Evolutionary conservation across 2,888 invertebrate species (phyloP), one percentile per base, ranked within the genome.

Genomic region (Drosophila mettleri): DNA sequence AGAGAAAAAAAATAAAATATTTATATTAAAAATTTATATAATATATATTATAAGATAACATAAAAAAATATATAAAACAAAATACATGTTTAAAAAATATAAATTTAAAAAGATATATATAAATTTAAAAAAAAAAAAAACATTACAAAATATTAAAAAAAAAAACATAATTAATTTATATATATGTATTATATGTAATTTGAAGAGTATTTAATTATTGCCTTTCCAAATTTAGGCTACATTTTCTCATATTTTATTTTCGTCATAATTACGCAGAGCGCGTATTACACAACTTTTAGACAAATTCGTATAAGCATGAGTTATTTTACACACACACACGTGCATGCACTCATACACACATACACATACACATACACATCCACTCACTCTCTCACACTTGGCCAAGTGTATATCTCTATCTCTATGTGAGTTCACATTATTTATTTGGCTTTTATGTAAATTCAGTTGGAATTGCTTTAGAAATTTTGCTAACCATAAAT

Each of bases 371-470:
- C 7, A 45, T n/a, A n/a, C n/a, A 27, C 4, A 36, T 2, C 9
- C 18, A 16, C 14, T 39, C 12, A 41, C 24, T 2, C 10, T 16
- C 7, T 5, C 24, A 27, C 22, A 14, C n/a, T 10, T 14, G 16
- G 12, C 10, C 9, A 20, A 43, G 49, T 53, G 31, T 53, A 34
- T 51, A 20, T 18, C 9, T 55, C 14, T 7, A 33, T 70, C 31
- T 54, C 29, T 58, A 59, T 67, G 33, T 52, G 36, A 27, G 39
- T 24, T 46, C 39, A 29, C 43, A 36, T 60, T 76, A 71, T 85
- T 81, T 85, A 74, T 64, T 67, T 68, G 27, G 45, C 41, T 65
- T 82, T 67, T 82, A 86, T 75, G 86, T 59, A 67, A 75, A 79
- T 85, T 74, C 49, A 48, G n/a, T 60, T 68, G 55, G 63, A 74